Evolutionary conservation across 2,888 invertebrate genomes (phyloP).

Genomic region (Melitaea athalia): DNA sequence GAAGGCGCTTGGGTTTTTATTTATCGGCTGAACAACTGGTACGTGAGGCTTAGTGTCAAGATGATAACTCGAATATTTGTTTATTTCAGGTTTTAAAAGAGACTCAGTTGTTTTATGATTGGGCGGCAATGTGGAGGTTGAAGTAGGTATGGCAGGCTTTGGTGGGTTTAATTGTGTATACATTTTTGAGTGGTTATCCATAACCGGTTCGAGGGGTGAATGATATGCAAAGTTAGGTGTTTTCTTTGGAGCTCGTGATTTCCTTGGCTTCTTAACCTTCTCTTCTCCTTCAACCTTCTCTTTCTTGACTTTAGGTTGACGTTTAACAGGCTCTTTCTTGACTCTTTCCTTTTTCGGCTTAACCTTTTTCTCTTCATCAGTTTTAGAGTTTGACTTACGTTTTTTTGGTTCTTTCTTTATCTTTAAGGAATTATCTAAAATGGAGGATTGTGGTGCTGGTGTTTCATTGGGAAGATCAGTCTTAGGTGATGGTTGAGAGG

Average conservation of each 20-base stretch:
- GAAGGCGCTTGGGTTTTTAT: constrained; percentile 72
- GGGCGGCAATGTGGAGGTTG: constrained; percentile 5
- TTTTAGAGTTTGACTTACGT: constrained; percentile 54
- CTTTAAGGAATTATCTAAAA: constrained; percentile 25
- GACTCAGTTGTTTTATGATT: constrained; percentile 31
- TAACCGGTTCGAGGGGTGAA: constrained; percentile 61
- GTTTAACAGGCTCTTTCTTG: constrained; percentile 45
- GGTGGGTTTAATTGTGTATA: constrained; percentile 38
- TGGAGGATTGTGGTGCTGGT: constrained; percentile 6
- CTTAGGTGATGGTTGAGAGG: constrained; percentile 37
- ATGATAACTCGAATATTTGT: constrained; percentile 43
- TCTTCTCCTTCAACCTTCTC: constrained; percentile 44
- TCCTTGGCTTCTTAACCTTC: constrained; percentile 64
- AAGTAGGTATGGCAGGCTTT: constrained; percentile 23
- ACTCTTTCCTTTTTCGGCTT: constrained; percentile 49
- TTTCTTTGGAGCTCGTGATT: constrained; percentile 64
- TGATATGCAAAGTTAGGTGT: constrained; percentile 47
- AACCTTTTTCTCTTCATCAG: constrained; percentile 47
- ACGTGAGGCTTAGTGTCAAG: constrained; percentile 51
- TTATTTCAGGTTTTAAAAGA: constrained; percentile 31
- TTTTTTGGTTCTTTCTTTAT: constrained; percentile 61
- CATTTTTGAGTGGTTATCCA: constrained; percentile 47
- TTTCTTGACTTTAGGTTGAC: constrained; percentile 45
- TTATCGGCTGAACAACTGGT: constrained; percentile 59
- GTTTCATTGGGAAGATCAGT: constrained; percentile 33